Evolutionary conservation across 2,113 vertebrate genomes (phyloP).

Genomic region (Nibea albiflora): DNA sequence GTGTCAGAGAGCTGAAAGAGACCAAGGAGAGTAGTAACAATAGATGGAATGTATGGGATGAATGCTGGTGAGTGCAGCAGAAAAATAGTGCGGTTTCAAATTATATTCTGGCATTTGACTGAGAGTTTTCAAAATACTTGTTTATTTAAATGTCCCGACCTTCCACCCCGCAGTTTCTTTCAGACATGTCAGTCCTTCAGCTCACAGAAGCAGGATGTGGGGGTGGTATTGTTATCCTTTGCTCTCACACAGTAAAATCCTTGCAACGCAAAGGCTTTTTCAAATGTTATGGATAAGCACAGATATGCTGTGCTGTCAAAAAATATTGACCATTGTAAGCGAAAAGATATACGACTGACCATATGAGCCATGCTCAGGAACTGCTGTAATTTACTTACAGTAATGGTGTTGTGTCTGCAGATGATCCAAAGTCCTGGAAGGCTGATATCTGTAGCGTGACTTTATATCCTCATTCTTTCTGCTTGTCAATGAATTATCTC

Average conservation of each 20-base stretch:
- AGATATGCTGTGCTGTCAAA: constrained; percentile 22
- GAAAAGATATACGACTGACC: constrained; percentile 16
- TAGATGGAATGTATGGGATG: not conserved
- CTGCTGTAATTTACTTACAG: constrained; percentile 56
- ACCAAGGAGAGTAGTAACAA: not conserved
- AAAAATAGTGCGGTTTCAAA: not conserved
- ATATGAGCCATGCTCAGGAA: constrained; percentile 52
- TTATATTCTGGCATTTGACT: constrained; percentile 16
- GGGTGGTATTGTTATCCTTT: constrained; percentile 22
- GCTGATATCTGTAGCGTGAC: not conserved
- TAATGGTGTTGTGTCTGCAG: constrained; percentile 60
- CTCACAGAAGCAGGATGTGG: constrained; percentile 17
- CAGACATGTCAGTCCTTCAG: constrained; percentile 8
- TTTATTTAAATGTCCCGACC: constrained; percentile 23
- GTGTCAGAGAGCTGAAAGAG: constrained; percentile 24
- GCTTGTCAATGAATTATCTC: not conserved
- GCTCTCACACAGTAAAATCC: constrained; percentile 27
- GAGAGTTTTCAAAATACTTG: constrained; percentile 5
- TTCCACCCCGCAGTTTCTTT: constrained; percentile 15
- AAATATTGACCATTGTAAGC: constrained; percentile 36
- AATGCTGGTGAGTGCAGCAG: not conserved
- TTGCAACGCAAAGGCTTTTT: constrained; percentile 24
- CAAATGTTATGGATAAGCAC: not conserved
- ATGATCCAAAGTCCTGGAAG: not conserved
- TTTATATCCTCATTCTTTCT: constrained; percentile 9